Evolutionary conservation across 2,797 vertebrate genomes (phyloP).

Genomic region (Chiloscyllium punctatum): DNA sequence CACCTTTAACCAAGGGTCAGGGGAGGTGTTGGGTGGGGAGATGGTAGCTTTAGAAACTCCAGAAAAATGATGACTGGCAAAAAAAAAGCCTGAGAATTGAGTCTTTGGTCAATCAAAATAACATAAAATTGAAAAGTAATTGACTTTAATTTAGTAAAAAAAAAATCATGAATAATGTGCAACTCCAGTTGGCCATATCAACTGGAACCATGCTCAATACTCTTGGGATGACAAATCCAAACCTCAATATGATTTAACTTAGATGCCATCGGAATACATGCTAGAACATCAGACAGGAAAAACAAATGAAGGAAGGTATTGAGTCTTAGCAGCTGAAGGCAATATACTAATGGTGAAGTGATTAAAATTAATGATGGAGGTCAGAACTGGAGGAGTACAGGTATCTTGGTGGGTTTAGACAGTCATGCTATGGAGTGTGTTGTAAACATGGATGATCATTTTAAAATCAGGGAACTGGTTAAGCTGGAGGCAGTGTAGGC

Average conservation of each 20-base stretch:
- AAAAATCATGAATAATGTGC: not conserved
- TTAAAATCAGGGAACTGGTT: no score
- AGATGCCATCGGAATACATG: not conserved
- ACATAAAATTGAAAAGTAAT: not conserved
- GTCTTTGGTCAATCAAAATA: not conserved
- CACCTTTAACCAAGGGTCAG: no score
- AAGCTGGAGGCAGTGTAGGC: no score
- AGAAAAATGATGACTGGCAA: not conserved
- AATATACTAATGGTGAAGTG: no score
- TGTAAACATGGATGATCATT: no score
- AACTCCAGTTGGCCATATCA: not conserved
- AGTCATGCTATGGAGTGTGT: no score
- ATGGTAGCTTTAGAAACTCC: not conserved
- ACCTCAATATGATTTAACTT: not conserved
- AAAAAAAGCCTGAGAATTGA: not conserved
- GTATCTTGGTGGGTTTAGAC: no score
- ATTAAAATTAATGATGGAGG: no score
- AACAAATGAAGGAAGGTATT: not conserved
- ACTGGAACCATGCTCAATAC: not conserved
- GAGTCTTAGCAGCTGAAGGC: no score
- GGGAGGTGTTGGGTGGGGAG: no score
- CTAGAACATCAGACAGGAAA: not conserved
- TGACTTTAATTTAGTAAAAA: not conserved
- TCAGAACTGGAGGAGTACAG: no score
- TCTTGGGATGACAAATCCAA: not conserved